Evolutionary conservation across 2,113 vertebrate species (phyloP).

Genomic region (Garra rufa): DNA sequence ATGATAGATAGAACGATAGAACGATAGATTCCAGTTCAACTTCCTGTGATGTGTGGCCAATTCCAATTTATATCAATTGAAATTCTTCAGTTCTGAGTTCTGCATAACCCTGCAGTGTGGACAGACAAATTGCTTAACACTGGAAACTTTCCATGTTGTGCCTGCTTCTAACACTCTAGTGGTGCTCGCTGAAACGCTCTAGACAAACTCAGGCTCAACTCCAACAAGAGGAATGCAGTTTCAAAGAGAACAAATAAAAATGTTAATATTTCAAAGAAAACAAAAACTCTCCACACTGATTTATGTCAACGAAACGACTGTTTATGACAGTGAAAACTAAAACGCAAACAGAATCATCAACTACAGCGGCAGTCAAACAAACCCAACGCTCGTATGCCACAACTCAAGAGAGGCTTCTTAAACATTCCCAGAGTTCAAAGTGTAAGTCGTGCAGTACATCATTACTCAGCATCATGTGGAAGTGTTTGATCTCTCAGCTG

Average conservation of each 20-base stretch:
- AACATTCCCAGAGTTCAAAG: slow-evolving; percentile 63
- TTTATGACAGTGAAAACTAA: neutral
- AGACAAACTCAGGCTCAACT: neutral
- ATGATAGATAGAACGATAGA: neutral
- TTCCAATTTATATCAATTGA: neutral
- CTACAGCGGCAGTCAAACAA: slow-evolving; percentile 28
- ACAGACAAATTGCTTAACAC: neutral
- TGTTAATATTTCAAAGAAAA: neutral
- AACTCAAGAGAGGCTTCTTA: slow-evolving; percentile 55
- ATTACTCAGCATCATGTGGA: slow-evolving; percentile 54
- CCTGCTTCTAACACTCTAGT: neutral
- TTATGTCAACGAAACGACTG: neutral
- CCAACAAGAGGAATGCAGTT: neutral
- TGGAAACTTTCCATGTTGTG: neutral
- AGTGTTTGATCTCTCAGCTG: slow-evolving; percentile 63
- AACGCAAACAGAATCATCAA: neutral
- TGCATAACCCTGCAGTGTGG: neutral
- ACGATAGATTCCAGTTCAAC: neutral
- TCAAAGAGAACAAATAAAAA: neutral
- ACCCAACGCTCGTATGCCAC: neutral
- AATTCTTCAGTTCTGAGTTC: neutral
- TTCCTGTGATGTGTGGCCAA: neutral
- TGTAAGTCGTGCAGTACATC: slow-evolving; percentile 60
- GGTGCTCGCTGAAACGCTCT: neutral
- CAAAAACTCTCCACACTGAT: slow-evolving; percentile 4